Conservation (phyloP, 2,113 vertebrate genomes). For the Litocranius walleri region DNA sequence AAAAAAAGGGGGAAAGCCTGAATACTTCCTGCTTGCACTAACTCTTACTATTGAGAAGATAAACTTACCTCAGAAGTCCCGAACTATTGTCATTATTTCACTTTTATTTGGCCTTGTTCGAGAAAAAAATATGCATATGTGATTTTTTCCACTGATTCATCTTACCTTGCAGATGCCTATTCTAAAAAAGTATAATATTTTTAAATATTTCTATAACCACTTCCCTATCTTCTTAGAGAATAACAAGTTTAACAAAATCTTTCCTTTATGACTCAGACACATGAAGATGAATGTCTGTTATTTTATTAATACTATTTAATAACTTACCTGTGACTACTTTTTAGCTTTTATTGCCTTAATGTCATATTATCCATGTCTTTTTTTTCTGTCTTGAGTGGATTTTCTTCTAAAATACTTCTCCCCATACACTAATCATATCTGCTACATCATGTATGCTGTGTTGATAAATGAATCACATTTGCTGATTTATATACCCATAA, state of each 20-base stretch:
- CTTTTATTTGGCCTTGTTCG: not conserved
- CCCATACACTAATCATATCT: not conserved
- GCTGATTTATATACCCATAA: not conserved
- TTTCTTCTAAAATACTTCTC: not conserved
- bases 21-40: not conserved
- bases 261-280: not conserved
- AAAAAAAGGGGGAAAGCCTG: not conserved
- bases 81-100: not conserved
- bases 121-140: not conserved
- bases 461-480: not conserved
- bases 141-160: slow-evolving; percentile 19
- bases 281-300: not conserved
- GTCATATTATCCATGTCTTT: not conserved
- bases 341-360: not conserved
- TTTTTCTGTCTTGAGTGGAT: not conserved
- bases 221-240: not conserved
- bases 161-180: slow-evolving; percentile 18
- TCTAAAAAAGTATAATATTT: not conserved
- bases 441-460: not conserved
- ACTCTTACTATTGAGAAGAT: not conserved
- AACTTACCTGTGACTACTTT: not conserved
- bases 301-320: not conserved
- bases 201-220: not conserved
- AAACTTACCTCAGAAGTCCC: not conserved
- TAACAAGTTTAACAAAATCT: not conserved